Conservation (phyloP, 2,888 invertebrate genomes). For the Caenorhabditis sp. region DNA sequence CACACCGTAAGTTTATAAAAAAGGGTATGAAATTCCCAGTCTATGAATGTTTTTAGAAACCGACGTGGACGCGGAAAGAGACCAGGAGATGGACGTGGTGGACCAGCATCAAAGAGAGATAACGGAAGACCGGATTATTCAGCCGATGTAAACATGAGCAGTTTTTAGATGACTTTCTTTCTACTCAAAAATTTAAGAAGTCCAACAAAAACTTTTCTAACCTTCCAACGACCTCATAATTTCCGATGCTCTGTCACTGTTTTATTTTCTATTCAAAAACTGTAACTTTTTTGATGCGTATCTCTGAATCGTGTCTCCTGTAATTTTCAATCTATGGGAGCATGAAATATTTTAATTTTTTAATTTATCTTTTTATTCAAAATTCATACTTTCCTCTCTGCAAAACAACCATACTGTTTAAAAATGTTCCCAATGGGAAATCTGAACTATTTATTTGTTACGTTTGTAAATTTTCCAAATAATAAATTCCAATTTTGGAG, state of each 20-base stretch:
- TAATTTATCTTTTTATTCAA: neutral
- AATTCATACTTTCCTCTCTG: neutral
- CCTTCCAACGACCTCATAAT: conserved; percentile 35
- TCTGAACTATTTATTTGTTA: neutral
- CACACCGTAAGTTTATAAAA: conserved; percentile 30
- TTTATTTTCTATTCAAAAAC: conserved; percentile 3
- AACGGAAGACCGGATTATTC: conserved; percentile 62
- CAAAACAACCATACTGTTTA: neutral
- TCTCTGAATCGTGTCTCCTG: conserved; percentile 9
- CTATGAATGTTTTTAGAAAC: conserved; percentile 4
- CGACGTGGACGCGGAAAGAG: conserved; percentile 60
- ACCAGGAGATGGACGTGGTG: conserved; percentile 62
- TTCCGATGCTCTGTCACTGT: conserved; percentile 15
- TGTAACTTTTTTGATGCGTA: conserved; percentile 24
- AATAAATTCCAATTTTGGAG: neutral
- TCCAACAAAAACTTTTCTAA: neutral
- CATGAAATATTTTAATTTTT: neutral
- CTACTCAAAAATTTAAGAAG: neutral
- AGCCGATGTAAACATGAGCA: conserved; percentile 59
- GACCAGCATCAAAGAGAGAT: conserved; percentile 66
- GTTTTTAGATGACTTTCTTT: neutral
- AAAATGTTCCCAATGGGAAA: neutral
- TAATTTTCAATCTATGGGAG: neutral
- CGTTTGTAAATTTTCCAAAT: neutral
- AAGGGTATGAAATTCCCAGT: too few relatives aligned